Base-by-base conservation (phyloP, 1,140 invertebrate species). In the Diorhabda carinulata region DNA sequence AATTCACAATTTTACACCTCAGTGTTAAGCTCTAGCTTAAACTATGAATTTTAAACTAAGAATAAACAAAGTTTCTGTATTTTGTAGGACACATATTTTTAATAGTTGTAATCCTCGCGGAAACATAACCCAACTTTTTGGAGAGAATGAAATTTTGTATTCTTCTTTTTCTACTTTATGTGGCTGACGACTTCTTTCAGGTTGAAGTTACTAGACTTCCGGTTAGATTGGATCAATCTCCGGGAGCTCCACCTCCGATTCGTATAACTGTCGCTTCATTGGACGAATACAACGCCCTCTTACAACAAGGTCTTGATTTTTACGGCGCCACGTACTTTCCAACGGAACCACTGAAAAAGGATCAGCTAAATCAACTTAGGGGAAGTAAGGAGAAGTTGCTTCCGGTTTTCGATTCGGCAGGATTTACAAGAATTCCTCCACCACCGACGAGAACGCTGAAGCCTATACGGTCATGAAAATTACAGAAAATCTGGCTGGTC, bases 261-360 rank as follows among this genome's bases (percentile, higher is more conserved):
- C 86, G 91, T 68, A 85, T 93, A 60, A 92, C 91, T 6, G 83
- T 93, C 65, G 92, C 91, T 41, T 92, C 88, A 60, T 86, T 92
- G 61, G 91, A 92, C 70, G 92, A 93, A 81, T 91, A 89, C 74
- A 92, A 92, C 77, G 87, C 88, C 75, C 82, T 93, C 47, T 83
- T 93, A 59, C 91, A 92, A 80, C 91, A 91, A 75, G 92, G 92
- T 8, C 83, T 93, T 59, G 91, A 93, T 81, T 93, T 93, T 84
- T 93, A 92, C 77, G 91, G 91, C 43, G 91, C 91, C 58, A 93
- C 92, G 3, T 93, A 89, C 83, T 93, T 93, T 82, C 91, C 91
- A 43, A 92, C 91, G 4, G 92, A 93, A 76, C 84, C 91, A 62
- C 87, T 89, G 61, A 86, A 84, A 63, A 81, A 86, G 61, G 83